Percentiles rank a stretch among this genome's conserved stretches.
These are phyloP conservation scores for Manacus vitellinus DNA, from an alignment of 2,113 vertebrate genomes.

Conservation along the genomic window DNA sequence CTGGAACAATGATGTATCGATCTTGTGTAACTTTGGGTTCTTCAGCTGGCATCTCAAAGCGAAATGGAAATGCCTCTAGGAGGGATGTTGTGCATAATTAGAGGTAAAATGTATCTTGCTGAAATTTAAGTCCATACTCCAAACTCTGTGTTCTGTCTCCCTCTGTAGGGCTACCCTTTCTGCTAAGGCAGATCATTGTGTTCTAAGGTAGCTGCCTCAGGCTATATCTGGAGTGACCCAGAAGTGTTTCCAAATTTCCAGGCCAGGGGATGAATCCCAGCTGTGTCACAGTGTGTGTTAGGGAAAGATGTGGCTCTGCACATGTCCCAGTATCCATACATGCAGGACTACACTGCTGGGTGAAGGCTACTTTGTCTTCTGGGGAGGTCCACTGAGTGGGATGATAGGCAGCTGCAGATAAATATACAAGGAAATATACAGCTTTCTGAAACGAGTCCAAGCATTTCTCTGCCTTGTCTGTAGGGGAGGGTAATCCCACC, in stretches of 20 bases:
- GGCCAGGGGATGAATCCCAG: background rate
- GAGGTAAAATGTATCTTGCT: background rate
- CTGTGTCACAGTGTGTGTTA: background rate
- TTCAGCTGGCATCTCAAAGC: constrained; percentile 44
- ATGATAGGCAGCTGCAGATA: background rate
- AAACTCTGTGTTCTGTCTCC: background rate
- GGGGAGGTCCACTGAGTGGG: background rate
- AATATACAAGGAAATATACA: no score
- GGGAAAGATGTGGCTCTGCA: background rate
- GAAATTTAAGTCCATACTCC: background rate
- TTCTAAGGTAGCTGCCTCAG: background rate
- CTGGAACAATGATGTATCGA: constrained; percentile 59
- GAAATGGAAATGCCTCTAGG: constrained; percentile 34
- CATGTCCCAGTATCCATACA: background rate
- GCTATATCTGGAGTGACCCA: background rate
- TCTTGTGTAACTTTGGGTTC: constrained; percentile 60
- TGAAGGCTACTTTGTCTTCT: background rate
- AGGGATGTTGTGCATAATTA: constrained; percentile 20
- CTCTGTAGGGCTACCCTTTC: background rate
- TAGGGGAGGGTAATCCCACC: background rate
- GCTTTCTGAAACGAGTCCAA: background rate
- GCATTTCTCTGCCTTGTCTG: background rate
- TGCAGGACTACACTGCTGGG: background rate
- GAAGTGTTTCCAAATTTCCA: background rate
- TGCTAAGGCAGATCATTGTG: background rate